A percentile compares a stretch with the other conserved stretches of the same genome.
These are phyloP conservation scores for Lucilia sericata DNA, from an alignment of 1,140 invertebrate species.

Conservation along the genomic window DNA sequence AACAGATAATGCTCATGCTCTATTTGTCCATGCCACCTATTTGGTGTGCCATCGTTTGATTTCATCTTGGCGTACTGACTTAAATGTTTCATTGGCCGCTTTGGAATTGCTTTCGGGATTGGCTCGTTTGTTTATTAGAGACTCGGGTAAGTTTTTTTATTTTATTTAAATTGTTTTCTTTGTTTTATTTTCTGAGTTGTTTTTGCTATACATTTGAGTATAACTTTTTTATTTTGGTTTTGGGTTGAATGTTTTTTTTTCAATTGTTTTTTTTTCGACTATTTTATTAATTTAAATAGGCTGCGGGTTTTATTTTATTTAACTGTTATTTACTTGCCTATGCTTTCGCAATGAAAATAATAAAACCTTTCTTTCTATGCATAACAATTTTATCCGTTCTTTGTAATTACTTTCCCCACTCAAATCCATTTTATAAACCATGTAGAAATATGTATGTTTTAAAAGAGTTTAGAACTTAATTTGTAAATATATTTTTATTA, in stretches of 20 bases:
- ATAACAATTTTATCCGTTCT: too few relatives aligned
- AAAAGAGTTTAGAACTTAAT: too few relatives aligned
- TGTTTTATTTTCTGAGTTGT: slow-evolving; percentile 38
- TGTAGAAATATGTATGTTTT: too few relatives aligned
- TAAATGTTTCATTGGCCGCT: slow-evolving; percentile 94
- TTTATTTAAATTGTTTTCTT: slow-evolving; percentile 21
- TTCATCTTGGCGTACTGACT: slow-evolving; percentile 94
- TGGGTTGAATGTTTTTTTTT: slow-evolving; percentile 37
- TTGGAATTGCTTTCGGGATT: slow-evolving; percentile 91
- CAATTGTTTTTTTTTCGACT: not conserved
- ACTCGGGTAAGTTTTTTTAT: slow-evolving; percentile 76
- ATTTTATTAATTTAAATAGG: not conserved
- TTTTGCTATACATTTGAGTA: slow-evolving; percentile 42
- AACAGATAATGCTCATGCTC: slow-evolving; percentile 70
- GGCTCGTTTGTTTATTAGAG: slow-evolving; percentile 85
- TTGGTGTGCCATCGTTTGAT: slow-evolving; percentile 94
- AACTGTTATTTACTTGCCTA: not conserved
- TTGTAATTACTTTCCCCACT: too few relatives aligned
- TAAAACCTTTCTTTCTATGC: too few relatives aligned
- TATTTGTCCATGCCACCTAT: slow-evolving; percentile 92
- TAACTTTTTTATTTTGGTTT: slow-evolving; percentile 31
- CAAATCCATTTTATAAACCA: too few relatives aligned
- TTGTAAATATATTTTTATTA: too few relatives aligned
- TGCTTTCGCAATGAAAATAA: not conserved
- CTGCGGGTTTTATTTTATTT: not conserved